These are phyloP conservation scores for Tipula unca DNA, from an alignment of 2,888 invertebrate species.

Conservation along the genomic window DNA sequence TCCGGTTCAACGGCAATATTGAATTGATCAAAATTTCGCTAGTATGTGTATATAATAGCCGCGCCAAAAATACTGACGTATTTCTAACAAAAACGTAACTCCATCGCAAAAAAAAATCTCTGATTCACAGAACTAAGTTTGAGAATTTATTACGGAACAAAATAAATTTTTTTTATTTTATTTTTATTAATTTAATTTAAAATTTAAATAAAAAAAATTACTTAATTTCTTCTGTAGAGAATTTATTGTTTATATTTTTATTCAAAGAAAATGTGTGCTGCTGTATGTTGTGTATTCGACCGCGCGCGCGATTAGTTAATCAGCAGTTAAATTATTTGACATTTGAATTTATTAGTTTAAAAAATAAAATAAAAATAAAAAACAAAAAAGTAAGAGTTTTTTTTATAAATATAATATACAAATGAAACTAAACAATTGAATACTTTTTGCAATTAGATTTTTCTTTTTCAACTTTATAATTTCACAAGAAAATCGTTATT, in stretches of 20 bases:
- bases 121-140: neutral
- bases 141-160: neutral
- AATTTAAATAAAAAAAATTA: neutral
- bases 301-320: neutral
- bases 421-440: conserved; percentile 2
- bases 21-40: no score
- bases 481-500: neutral
- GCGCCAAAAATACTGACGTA: neutral
- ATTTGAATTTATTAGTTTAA: neutral
- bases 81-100: neutral
- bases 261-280: neutral
- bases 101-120: neutral
- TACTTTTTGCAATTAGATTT: neutral
- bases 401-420: neutral
- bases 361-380: neutral
- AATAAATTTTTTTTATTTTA: neutral
- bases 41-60: no score
- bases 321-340: conserved; percentile 14
- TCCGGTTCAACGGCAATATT: no score
- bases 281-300: neutral
- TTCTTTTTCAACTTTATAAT: neutral
- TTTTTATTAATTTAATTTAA: neutral
- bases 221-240: neutral
- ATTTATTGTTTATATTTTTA: neutral
- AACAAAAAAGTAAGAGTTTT: neutral